phyloP scores from a whole-genome alignment of 2,797 vertebrate genomes.

The Aeoliscus strigatus region DNA sequence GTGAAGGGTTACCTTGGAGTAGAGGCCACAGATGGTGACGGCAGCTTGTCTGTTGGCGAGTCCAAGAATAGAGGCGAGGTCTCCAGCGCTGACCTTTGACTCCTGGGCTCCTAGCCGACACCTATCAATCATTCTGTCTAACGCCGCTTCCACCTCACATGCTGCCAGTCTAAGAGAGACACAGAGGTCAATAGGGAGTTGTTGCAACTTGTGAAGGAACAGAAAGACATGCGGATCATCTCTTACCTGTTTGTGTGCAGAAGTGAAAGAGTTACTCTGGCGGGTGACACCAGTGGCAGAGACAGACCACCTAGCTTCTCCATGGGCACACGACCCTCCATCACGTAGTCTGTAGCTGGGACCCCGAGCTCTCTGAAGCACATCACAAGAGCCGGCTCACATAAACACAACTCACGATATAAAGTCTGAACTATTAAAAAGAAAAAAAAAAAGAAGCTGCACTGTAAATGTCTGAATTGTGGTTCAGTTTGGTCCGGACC shows the following conservation, averaged over 20 bases:
- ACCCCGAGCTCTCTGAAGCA: constrained; percentile 74
- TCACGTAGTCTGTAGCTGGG: constrained; percentile 83
- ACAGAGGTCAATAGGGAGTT: background rate
- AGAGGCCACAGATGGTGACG: constrained; percentile 52
- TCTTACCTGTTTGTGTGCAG: constrained; percentile 72
- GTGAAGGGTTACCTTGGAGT: constrained; percentile 71
- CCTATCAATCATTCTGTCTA: constrained; percentile 62
- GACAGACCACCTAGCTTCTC: constrained; percentile 77
- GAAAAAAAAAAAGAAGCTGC: too few relatives aligned
- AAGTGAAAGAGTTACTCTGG: constrained; percentile 71
- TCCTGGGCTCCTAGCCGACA: constrained; percentile 44
- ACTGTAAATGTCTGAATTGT: too few relatives aligned
- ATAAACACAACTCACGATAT: too few relatives aligned
- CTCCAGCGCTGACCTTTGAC: constrained; percentile 32
- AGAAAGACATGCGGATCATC: background rate
- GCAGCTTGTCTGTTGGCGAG: constrained; percentile 45
- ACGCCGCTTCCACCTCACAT: constrained; percentile 27
- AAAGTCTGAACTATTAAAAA: too few relatives aligned
- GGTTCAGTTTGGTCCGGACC: too few relatives aligned
- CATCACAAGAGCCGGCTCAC: background rate
- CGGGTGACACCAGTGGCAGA: constrained; percentile 77
- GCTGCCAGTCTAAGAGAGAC: constrained; percentile 42
- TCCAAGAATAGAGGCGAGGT: constrained; percentile 55
- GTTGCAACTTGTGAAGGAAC: too few relatives aligned
- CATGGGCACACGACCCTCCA: constrained; percentile 80